Base-by-base conservation (phyloP, 2,888 invertebrate species). In the Taenaris catops region DNA sequence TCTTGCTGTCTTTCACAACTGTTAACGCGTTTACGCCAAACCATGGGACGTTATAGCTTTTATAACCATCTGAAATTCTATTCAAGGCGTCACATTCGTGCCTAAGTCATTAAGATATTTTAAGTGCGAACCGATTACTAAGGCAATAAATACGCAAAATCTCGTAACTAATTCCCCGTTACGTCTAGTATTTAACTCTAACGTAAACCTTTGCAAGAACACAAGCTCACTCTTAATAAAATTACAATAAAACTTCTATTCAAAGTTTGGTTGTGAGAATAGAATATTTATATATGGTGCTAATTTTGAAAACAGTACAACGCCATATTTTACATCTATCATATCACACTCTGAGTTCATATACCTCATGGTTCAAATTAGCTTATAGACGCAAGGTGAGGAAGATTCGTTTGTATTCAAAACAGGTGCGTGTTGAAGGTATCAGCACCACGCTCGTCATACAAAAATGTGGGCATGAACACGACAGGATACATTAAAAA, bases 371-470 rank as follows among this genome's bases (percentile, higher is more conserved):
- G 56, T 56, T 51, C 44, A 57, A 49, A 50, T 51, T 58, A 37
- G 53, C 41, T 45, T 51, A 49, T 29, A 38, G 40, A 21, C 34
- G 18, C 43, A 37, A 42, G 41, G 46, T 42, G 42, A 50, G 50
- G 40, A 44, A 49, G 44, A 44, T 49, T 53, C 39, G 49, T 62
- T 58, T 48, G 49, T 53, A 62, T 58, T 55, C 61, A 39, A 43
- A 48, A 48, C 63, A 61, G 57, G 59, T 56, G 48, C 51, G 27
- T 43, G 43, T 41, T 38, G 49, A 48, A 51, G 54, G 51, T 51
- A 49, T 51, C 57, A 49, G 51, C 53, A 57, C 45, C 53, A 41
- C 45, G 48, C 46, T 38, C 46, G 41, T 49, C 49, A 49, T 49
- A 55, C 48, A 53, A 40, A 53, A 51, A 46, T 49, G 23, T 26